Percentiles rank a stretch among this genome's conserved stretches.
Evolutionary conservation across 2,888 invertebrate genomes (phyloP).

Genomic region (Aspidiotus destructor): DNA sequence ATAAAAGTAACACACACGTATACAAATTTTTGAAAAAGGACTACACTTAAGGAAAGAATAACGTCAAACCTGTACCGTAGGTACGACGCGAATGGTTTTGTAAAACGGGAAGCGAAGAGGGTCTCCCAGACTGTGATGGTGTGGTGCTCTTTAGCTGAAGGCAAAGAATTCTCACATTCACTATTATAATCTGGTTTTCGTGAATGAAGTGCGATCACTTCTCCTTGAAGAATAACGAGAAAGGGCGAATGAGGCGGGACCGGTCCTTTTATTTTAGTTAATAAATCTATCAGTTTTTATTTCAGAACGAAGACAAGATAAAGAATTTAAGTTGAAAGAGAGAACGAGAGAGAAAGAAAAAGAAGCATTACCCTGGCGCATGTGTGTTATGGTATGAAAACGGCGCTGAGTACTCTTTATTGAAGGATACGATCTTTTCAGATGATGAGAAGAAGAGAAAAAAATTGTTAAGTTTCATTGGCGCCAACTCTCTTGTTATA

Average conservation of each 20-base stretch:
- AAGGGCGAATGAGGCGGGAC: slow-evolving; percentile 28
- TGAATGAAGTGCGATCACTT: slow-evolving; percentile 31
- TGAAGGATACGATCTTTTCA: background rate
- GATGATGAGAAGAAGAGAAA: slow-evolving; percentile 9
- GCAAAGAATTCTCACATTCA: slow-evolving; percentile 31
- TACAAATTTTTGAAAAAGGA: background rate
- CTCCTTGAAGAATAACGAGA: slow-evolving; percentile 25
- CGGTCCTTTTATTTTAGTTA: slow-evolving; percentile 31
- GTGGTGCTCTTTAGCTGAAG: slow-evolving; percentile 19
- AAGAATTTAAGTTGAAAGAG: slow-evolving; percentile 1
- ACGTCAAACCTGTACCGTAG: background rate
- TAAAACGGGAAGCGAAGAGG: background rate
- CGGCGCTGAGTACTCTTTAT: background rate
- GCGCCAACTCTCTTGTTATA: background rate
- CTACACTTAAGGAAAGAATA: slow-evolving; percentile 5
- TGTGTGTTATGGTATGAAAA: slow-evolving; percentile 7
- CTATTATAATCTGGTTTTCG: slow-evolving; percentile 30
- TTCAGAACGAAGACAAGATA: slow-evolving; percentile 4
- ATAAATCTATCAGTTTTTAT: slow-evolving; percentile 28
- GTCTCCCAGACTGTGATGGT: background rate
- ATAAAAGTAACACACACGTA: background rate
- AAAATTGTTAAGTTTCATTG: slow-evolving; percentile 4
- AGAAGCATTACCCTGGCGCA: background rate
- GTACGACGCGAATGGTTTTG: slow-evolving; percentile 4
- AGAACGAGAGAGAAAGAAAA: slow-evolving; percentile 4